A percentile compares a stretch with the other conserved stretches of the same genome.
Conservation (phyloP, 2,113 vertebrate genomes). For the Lagopus muta region DNA sequence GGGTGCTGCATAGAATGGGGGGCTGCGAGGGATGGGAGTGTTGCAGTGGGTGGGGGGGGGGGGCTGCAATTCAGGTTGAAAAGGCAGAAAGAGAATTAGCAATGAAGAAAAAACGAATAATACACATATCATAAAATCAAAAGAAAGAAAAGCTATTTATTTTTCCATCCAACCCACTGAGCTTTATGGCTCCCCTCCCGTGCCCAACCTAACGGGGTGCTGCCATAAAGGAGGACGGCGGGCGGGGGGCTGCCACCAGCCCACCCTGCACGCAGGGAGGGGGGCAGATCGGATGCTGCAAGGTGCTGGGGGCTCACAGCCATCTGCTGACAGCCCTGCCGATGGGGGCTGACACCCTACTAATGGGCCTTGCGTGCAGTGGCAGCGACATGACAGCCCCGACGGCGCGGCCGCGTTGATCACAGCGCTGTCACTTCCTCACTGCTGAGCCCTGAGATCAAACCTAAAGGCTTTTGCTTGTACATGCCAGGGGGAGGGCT, state of each 20-base stretch:
- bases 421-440: slow-evolving; percentile 43
- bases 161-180: slow-evolving; percentile 1
- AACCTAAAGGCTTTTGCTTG: not conserved
- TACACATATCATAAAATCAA: not conserved
- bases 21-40: not conserved
- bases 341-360: slow-evolving; percentile 9
- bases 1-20: too few relatives aligned
- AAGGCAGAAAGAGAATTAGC: not conserved
- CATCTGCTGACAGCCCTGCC: not conserved
- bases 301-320: not conserved
- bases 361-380: not conserved
- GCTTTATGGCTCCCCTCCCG: not conserved
- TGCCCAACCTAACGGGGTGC: not conserved
- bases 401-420: not conserved
- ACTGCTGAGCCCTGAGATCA: not conserved
- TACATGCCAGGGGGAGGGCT: not conserved
- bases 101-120: not conserved
- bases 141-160: not conserved
- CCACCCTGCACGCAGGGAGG: not conserved
- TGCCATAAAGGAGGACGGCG: not conserved
- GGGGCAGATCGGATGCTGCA: not conserved
- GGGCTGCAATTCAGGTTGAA: not conserved
- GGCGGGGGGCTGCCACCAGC: too few relatives aligned
- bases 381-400: not conserved
- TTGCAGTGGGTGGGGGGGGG: not conserved